Base-by-base conservation (phyloP, 1,140 invertebrate genomes). In the Temnothorax longispinosus region DNA sequence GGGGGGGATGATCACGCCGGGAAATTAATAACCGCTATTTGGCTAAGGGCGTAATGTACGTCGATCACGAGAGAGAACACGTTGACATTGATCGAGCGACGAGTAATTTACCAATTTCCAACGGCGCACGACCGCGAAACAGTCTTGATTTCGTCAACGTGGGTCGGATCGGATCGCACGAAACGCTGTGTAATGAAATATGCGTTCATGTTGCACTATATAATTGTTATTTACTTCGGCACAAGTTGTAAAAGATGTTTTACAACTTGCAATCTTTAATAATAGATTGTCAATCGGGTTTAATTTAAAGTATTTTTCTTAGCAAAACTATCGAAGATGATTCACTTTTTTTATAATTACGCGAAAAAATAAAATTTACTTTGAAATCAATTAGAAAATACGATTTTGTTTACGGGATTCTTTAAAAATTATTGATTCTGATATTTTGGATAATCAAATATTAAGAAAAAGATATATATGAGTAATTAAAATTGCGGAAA, bases 11-110 rank as follows among this genome's bases (percentile, higher is more conserved):
- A 82, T 74, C 52, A 13, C 27, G 18, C 38, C 44, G 80, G n/a
- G 18, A 74, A 72, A 82, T 60, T 82, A 82, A 82, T 82, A 82
- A 82, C 67, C 38, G 54, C 56, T 82, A 82, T 82, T 82, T 82
- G 80, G 3, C 21, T 60, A 82, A 74, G 41, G 18, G 50, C 41
- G 80, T 82, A 72, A 82, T 81, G 44, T 35, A 54, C 80, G 67
- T 82, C 67, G 54, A 82, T 82, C 80, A 82, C 27, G 64, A 60
- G 52, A 60, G 52, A 72, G 54, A 82, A 65, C 38, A 74, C 41
- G 67, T 74, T 74, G 80, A 82, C 67, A 47, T 60, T 74, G 80
- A 82, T 82, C 67, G 54, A 82, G 41, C 52, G 67, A 74, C 18
- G 80, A 74, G 41, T 74, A 82, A 82, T 82, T 82, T 74, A 74